These are phyloP conservation scores for Nansenia antarctica DNA, from an alignment of 2,113 vertebrate genomes.

Conservation along the genomic window DNA sequence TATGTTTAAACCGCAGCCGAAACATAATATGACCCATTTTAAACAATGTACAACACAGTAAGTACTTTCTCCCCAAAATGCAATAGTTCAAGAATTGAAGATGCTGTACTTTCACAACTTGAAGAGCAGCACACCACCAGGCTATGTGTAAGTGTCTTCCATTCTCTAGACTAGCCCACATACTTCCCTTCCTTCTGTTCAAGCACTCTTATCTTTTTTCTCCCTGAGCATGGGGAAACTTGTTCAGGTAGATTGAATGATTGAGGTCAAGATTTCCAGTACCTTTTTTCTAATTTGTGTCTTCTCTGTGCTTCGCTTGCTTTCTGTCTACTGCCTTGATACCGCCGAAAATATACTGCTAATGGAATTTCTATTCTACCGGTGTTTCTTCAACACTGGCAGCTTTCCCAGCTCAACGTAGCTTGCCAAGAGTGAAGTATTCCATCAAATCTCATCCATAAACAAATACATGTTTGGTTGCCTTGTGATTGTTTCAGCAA, in stretches of 20 bases:
- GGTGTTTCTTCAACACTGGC: slow-evolving; percentile 13
- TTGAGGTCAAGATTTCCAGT: slow-evolving; percentile 14
- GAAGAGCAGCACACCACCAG: no score
- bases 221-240: not conserved
- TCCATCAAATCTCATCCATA: slow-evolving; percentile 27
- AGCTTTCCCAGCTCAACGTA: slow-evolving; percentile 8
- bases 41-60: no score
- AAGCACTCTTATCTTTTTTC: not conserved
- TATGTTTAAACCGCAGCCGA: no score
- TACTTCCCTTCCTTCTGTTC: not conserved
- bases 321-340: slow-evolving; percentile 13
- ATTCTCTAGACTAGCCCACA: not conserved
- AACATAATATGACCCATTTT: no score
- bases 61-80: no score
- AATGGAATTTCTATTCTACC: slow-evolving; percentile 24
- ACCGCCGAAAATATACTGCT: slow-evolving; percentile 24
- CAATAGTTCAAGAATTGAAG: no score
- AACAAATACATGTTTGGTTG: slow-evolving; percentile 22
- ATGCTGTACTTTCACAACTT: no score
- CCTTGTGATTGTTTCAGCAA: slow-evolving; percentile 3
- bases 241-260: slow-evolving; percentile 18
- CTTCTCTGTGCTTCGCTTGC: slow-evolving; percentile 19
- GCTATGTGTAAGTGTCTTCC: no score
- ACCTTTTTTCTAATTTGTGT: slow-evolving; percentile 20
- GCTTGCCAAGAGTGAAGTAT: slow-evolving; percentile 18